phyloP scores from a whole-genome alignment of 2,888 invertebrate genomes.

The Pimpla rufipes region DNA sequence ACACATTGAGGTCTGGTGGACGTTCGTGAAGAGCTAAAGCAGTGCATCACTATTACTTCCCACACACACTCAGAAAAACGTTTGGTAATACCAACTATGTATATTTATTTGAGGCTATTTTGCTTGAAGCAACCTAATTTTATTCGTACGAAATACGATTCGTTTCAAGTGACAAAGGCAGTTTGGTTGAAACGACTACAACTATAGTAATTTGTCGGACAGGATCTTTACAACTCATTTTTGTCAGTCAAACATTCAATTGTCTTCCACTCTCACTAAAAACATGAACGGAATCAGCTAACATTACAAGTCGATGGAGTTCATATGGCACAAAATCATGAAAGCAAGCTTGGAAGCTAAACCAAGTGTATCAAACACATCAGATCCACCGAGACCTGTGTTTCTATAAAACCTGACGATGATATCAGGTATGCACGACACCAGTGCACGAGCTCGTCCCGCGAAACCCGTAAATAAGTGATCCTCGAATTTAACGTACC shows the following conservation, averaged over 20 bases:
- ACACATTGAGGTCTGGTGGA: neutral
- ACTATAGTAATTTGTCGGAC: no score
- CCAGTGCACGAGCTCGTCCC: constrained; percentile 17
- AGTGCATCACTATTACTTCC: no score
- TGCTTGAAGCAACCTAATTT: no score
- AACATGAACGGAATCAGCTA: neutral
- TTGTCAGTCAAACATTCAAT: neutral
- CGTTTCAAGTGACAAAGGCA: no score
- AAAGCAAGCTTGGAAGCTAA: neutral
- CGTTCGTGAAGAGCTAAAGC: neutral
- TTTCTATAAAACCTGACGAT: constrained; percentile 22
- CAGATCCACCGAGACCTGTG: neutral
- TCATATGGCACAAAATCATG: neutral
- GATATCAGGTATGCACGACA: constrained; percentile 29
- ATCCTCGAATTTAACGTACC: constrained; percentile 51
- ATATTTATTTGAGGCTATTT: no score
- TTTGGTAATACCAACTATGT: no score
- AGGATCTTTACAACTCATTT: neutral
- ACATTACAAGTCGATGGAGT: neutral
- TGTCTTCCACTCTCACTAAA: neutral
- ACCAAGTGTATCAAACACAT: neutral
- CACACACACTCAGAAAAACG: no score
- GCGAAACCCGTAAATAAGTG: constrained; percentile 36
- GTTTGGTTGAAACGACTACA: no score
- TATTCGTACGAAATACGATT: no score